A percentile compares a stretch with the other conserved stretches of the same genome.
Evolutionary conservation across 2,797 vertebrate genomes (phyloP).

Genomic region (Sylvia borin): DNA sequence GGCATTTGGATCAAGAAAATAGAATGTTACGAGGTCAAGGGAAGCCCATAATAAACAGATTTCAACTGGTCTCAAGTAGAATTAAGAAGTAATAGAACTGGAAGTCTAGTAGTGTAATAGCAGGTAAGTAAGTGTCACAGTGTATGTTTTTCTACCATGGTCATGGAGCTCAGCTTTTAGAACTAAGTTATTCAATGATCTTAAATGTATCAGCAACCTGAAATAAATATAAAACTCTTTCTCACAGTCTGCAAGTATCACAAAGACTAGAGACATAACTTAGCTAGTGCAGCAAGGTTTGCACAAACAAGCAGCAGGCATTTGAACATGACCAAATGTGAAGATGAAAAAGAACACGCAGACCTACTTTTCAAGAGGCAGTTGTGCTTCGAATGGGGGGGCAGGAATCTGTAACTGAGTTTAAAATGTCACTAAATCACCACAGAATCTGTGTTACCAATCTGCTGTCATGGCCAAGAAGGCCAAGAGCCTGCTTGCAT

Average conservation of each 20-base stretch:
- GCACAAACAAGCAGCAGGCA: neutral
- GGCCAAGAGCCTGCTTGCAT: neutral
- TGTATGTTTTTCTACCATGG: neutral
- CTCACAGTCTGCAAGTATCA: neutral
- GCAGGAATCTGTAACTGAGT: neutral
- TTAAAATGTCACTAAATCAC: neutral
- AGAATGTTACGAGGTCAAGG: neutral
- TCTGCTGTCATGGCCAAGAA: neutral
- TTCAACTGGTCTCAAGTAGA: neutral
- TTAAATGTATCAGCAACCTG: neutral
- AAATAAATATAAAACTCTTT: neutral
- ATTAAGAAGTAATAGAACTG: neutral
- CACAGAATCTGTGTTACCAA: neutral
- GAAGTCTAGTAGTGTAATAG: neutral
- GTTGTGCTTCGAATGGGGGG: neutral
- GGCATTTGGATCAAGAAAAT: constrained; percentile 17
- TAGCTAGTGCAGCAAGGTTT: neutral
- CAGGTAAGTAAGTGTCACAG: neutral
- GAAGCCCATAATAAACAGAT: neutral
- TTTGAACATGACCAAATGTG: neutral
- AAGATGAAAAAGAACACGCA: neutral
- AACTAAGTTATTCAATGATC: neutral
- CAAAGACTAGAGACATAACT: neutral
- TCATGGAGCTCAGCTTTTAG: neutral
- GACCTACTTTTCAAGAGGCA: neutral